Evolutionary conservation across 1,140 invertebrate genomes (phyloP).

Genomic region (Caenorhabditis remanei): DNA sequence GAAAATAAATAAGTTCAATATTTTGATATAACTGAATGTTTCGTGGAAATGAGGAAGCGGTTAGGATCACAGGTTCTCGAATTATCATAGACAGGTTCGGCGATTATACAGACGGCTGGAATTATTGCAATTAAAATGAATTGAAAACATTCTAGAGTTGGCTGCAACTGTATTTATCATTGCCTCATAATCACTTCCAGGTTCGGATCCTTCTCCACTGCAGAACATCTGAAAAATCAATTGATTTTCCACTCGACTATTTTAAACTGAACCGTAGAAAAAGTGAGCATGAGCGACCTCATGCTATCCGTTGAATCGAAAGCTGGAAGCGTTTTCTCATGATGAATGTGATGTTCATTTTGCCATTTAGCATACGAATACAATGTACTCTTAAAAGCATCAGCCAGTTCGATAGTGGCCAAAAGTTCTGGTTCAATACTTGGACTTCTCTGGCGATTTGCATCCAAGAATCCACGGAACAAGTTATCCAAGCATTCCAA

Average conservation of each 20-base stretch:
- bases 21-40: neutral
- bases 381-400: slow-evolving; percentile 31
- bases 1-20: neutral
- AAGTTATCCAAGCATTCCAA: slow-evolving; percentile 15
- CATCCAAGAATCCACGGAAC: slow-evolving; percentile 49
- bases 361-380: slow-evolving; percentile 46
- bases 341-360: slow-evolving; percentile 40
- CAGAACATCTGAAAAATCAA: slow-evolving; percentile 32
- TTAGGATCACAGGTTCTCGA: slow-evolving; percentile 11
- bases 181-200: slow-evolving; percentile 43
- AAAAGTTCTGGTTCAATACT: slow-evolving; percentile 36
- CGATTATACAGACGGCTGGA: slow-evolving; percentile 36
- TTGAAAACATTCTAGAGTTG: slow-evolving; percentile 36
- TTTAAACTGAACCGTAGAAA: neutral
- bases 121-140: slow-evolving; percentile 39
- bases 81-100: neutral
- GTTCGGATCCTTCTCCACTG: slow-evolving; percentile 27
- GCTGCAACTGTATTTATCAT: slow-evolving; percentile 38
- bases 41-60: neutral
- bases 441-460: slow-evolving; percentile 5
- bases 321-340: slow-evolving; percentile 30
- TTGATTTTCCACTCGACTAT: too few relatives aligned
- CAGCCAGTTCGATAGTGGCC: slow-evolving; percentile 27
- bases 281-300: slow-evolving; percentile 9
- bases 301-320: slow-evolving; percentile 45